Percentiles rank a stretch among this genome's conserved stretches.
phyloP scores from a whole-genome alignment of 2,113 vertebrate species.

The Diphyllodes magnificus region DNA sequence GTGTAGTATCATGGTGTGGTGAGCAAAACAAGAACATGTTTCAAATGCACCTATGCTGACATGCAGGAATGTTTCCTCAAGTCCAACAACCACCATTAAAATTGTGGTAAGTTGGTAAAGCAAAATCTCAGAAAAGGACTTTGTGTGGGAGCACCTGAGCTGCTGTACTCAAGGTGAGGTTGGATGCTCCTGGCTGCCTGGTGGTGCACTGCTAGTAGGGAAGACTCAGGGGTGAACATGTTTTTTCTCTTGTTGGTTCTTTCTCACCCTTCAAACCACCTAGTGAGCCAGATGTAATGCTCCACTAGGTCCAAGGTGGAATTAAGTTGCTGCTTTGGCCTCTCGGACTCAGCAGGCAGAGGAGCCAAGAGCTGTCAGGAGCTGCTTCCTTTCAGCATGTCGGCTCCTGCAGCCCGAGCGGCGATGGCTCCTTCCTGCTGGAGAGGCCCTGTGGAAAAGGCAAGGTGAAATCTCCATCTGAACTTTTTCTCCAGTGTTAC shows the following conservation, averaged over 20 bases:
- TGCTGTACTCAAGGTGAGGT: not conserved
- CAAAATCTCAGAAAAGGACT: not conserved
- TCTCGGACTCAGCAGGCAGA: not conserved
- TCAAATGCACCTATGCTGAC: not conserved
- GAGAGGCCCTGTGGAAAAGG: not conserved
- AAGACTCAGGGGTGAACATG: not conserved
- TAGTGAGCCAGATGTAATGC: not conserved
- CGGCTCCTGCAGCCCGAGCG: accelerated
- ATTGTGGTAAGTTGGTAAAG: not conserved
- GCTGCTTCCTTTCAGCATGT: not conserved
- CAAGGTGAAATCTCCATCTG: not conserved
- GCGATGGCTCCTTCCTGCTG: not conserved
- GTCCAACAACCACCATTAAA: not conserved
- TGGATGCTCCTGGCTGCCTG: not conserved
- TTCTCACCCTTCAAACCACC: not conserved
- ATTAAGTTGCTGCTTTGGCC: not conserved
- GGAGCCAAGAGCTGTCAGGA: not conserved
- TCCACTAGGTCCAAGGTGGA: not conserved
- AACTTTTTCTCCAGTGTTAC: not conserved
- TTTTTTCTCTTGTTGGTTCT: not conserved
- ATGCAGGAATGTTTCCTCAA: not conserved
- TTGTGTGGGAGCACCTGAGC: not conserved
- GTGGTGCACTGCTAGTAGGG: not conserved
- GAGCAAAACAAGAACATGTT: not conserved
- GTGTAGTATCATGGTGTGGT: not conserved